These are phyloP conservation scores for Mythimna vitellina DNA, from an alignment of 2,888 invertebrate species.

Conservation along the genomic window DNA sequence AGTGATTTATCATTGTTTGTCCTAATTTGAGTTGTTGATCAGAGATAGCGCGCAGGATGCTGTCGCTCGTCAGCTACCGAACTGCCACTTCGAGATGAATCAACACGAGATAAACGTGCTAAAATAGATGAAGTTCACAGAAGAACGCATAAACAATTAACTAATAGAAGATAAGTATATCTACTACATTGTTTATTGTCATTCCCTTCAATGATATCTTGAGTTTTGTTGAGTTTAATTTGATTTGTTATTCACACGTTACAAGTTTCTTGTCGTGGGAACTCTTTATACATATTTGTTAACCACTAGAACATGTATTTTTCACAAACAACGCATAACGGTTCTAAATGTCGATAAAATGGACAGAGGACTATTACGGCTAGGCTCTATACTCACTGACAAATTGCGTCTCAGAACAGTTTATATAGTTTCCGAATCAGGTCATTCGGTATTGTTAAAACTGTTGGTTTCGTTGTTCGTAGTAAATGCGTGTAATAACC, in stretches of 20 bases:
- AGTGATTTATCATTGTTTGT: constrained; percentile 74
- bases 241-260: background rate
- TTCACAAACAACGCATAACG: background rate
- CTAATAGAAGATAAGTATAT: background rate
- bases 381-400: background rate
- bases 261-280: constrained; percentile 13
- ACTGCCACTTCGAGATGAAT: constrained; percentile 60
- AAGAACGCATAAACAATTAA: constrained; percentile 21
- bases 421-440: constrained; percentile 25
- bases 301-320: background rate
- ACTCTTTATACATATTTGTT: background rate
- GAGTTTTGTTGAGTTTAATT: constrained; percentile 4
- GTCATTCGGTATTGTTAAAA: constrained; percentile 36
- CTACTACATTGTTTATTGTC: no score
- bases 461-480: constrained; percentile 21
- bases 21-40: constrained; percentile 63
- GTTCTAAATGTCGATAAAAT: background rate
- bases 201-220: no score
- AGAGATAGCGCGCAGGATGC: constrained; percentile 73
- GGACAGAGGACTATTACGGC: background rate
- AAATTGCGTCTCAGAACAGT: background rate
- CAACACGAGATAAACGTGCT: constrained; percentile 62
- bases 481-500: constrained; percentile 25
- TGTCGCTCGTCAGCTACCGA: constrained; percentile 67
- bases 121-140: constrained; percentile 43